Base-by-base conservation (phyloP, 2,888 invertebrate species). In the Gymnoscelis rufifasciata region DNA sequence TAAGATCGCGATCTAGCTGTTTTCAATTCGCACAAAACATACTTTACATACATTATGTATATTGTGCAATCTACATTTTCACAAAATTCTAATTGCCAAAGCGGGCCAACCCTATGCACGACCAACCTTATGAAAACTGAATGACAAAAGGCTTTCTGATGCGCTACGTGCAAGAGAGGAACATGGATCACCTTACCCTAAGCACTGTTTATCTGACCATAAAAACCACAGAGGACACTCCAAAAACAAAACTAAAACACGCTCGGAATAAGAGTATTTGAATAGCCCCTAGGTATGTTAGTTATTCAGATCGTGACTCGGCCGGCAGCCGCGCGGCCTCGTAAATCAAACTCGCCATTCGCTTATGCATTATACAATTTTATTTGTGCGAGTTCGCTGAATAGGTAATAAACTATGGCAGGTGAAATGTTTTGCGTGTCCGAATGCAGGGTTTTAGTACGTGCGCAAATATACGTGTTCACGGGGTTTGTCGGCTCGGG, bases 351-450 rank as follows among this genome's bases (percentile, higher is more conserved):
- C 84, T 80, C 81, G 77, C 83, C 81, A 82, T 83, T 83, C 84
- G 87, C 84, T 83, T 88, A 87, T 88, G 82, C 84, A 88, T 88
- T 88, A 88, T 87, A 88, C 86, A 88, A 87, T 88, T 88, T 88
- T 88, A 88, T 88, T 88, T 88, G 88, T 84, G 79, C 83, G 80
- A 84, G 81, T 79, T 76, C 77, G 80, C 76, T 87, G 88, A 88
- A 88, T 88, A 86, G 84, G 83, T 87, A 83, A 88, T 86, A 87
- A 84, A 84, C 81, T 82, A 78, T 82, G 76, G 78, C 84, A 83
- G 84, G 84, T 84, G 81, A 81, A 83, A 82, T 74, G 77, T 71
- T 78, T 73, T 68, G 73, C 74, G 74, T 73, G 75, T 77, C 73
- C 72, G 73, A 72, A 77, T 77, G 74, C 65, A 60, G 68, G 80